Evolutionary conservation across 2,797 vertebrate genomes (phyloP), one percentile per base, ranked within the genome.

Genomic region (Pseudomugil gertrudae): DNA sequence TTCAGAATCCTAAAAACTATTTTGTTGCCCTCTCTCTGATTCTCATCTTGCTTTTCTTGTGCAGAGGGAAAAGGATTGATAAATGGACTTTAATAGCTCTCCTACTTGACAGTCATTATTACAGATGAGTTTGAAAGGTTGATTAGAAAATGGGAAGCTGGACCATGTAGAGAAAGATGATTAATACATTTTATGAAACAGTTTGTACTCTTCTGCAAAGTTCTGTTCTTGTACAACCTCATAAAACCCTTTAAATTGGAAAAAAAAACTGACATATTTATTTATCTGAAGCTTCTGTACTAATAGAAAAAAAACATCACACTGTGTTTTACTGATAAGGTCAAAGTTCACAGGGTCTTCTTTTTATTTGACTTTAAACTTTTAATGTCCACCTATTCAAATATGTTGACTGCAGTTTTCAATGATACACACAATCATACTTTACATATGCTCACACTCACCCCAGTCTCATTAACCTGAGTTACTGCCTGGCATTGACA

Each of bases 81-180:
- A 78, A 89, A 92, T 88, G 70, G 74, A 80, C 83, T 87, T 82
- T 81, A 89, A 89, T 84, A 74, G 78, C 72, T 70, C 62, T 68
- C 78, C 73, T 65, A 80, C 74, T 82, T 66, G 72, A 81, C 80
- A 84, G 76, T 38, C 27, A 21, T 87, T 80, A 90, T 87, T 89
- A 83, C 73, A 78, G 76, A 86, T 67, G 57, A 72, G 63, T 67
- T 72, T 86, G 45, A 48, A 74, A 83, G 60, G 59, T 47, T 85
- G 74, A 84, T 84, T 83, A 63, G 70, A 74, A 76, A 82, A 83
- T 80, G 68, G 64, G 76, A 69, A 70, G 57, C 71, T 74, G 32
- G 72, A 72, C 58, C 71, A 55, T 47, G 66, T 73, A 50, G 65
- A 72, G 67, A 74, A 64, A 66, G 56, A 78, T 82, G 57, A 89